These are phyloP conservation scores for Aelia acuminata DNA, from an alignment of 2,888 invertebrate species.

Conservation along the genomic window DNA sequence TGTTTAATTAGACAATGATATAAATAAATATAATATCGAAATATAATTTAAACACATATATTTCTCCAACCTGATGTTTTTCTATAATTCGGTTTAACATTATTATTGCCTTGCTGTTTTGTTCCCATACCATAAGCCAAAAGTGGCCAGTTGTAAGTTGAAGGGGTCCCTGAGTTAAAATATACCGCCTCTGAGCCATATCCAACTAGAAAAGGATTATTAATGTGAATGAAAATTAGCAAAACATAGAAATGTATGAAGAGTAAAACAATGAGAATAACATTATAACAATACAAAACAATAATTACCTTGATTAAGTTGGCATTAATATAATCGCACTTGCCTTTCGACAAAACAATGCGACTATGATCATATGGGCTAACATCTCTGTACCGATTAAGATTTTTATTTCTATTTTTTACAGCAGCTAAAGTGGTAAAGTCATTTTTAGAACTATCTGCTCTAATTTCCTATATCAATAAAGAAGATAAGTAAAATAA, in stretches of 20 bases:
- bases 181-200: constrained; percentile 88
- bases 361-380: constrained; percentile 96
- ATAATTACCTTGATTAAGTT: constrained; percentile 84
- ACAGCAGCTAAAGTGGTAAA: constrained; percentile 77
- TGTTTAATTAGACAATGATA: background rate
- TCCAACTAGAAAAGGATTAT: constrained; percentile 74
- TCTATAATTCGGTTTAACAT: constrained; percentile 97
- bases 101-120: constrained; percentile 87
- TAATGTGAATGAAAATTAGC: background rate
- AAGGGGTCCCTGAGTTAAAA: constrained; percentile 95
- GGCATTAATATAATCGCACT: constrained; percentile 94
- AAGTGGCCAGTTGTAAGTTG: constrained; percentile 91
- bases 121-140: constrained; percentile 99
- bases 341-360: constrained; percentile 81
- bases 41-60: background rate
- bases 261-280: background rate
- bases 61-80: constrained; percentile 79
- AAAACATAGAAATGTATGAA: background rate
- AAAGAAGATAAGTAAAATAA: background rate
- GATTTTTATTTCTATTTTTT: constrained; percentile 82
- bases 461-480: constrained; percentile 79
- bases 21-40: background rate
- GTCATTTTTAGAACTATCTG: constrained; percentile 74
- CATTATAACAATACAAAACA: constrained; percentile 22
- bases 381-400: constrained; percentile 96